These are phyloP conservation scores for Tetragnatha versicolor DNA, from an alignment of 1,140 invertebrate species.

Conservation along the genomic window DNA sequence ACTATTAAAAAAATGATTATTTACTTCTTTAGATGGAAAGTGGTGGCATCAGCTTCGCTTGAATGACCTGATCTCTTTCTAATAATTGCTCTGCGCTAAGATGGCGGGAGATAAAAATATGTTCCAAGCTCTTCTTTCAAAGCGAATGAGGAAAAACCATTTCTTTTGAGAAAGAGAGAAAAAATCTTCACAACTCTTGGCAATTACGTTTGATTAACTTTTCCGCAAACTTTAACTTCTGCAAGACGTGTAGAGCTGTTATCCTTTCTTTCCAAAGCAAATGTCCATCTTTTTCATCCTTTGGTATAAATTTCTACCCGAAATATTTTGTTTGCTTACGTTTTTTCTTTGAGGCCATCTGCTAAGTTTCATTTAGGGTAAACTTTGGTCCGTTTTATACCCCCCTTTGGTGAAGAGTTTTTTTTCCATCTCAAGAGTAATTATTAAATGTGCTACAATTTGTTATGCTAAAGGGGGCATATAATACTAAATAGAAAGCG, in stretches of 20 bases:
- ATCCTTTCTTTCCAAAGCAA: background rate
- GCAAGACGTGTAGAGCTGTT: background rate
- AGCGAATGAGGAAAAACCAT: background rate
- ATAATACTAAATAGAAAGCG: no score
- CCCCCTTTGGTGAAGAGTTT: no score
- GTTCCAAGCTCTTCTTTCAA: background rate
- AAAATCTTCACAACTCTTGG: background rate
- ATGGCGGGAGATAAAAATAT: background rate
- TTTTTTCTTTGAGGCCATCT: no score
- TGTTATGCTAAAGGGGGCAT: no score
- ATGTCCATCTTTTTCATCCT: conserved; percentile 4
- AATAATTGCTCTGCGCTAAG: background rate
- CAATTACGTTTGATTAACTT: conserved; percentile 16
- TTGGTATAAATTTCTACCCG: background rate
- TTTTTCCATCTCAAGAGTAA: no score
- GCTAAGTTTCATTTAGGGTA: no score
- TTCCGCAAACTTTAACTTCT: background rate
- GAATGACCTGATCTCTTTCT: background rate
- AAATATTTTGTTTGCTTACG: background rate
- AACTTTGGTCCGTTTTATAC: no score
- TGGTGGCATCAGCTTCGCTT: background rate
- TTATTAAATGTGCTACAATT: no score
- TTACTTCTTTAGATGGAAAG: conserved; percentile 5
- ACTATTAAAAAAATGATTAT: no score
- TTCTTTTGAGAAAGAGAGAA: background rate